Base-by-base conservation (phyloP, 2,888 invertebrate genomes). In the Cephus rjabovi region DNA sequence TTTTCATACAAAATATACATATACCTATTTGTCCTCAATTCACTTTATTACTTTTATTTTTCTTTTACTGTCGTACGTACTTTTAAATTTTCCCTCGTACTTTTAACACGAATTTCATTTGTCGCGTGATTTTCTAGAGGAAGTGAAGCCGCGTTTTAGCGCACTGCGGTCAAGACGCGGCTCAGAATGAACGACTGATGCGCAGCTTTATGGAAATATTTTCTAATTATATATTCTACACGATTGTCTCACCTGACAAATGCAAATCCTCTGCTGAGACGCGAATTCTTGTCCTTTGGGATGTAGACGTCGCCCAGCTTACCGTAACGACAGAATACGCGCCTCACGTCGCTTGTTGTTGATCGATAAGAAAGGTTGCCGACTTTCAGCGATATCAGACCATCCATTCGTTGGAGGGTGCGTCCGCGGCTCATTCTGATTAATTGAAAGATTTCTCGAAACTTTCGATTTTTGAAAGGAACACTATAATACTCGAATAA, bases 221-320 rank as follows among this genome's bases (percentile, higher is more conserved):
- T 23, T 23, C 56, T 9, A 56, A 56, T 6, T 23, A 73, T 33
- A 71, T 15, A 12, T 74, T 76, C 34, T 77, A 68, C 34, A 73
- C 37, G 34, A 33, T 69, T 33, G 15, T 76, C 78, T 81, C 76
- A 87, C 87, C 86, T 87, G 68, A 86, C 87, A 77, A 86, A 87
- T 35, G 86, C 87, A 80, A 87, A 87, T 37, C 87, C 87, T 79
- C 86, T 79, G 79, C 85, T 86, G 75, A 86, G 83, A 69, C 84
- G 84, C 30, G 85, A 84, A 80, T 85, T 85, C 80, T 86, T 85
- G 79, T 87, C 86, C 78, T 84, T 86, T 12, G 87, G 87, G 77
- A 87, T 86, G 83, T 87, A 86, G 76, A 86, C 86, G 80, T 87
- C 87, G 73, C 87, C 86, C 73, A 87, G 84, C 73, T 80, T 78